phyloP scores from a whole-genome alignment of 2,113 vertebrate genomes.

The Candoia aspera region DNA sequence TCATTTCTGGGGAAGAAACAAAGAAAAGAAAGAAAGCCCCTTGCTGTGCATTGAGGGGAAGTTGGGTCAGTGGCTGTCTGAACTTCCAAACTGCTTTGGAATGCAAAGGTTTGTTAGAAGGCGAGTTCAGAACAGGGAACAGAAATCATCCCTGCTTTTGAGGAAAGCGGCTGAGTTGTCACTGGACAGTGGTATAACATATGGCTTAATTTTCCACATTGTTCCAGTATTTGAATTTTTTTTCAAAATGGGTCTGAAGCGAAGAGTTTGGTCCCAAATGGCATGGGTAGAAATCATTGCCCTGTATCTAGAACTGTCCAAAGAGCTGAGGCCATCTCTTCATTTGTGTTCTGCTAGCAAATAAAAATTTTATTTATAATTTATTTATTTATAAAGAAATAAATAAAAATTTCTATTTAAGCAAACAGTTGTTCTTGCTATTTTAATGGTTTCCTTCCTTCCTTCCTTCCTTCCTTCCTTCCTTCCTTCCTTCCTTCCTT shows the following conservation, averaged over 20 bases:
- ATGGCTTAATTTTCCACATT: slow-evolving; percentile 28
- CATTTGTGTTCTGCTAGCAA: neutral
- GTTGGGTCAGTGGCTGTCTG: slow-evolving; percentile 50
- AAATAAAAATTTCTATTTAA: too few relatives aligned
- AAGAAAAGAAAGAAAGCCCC: slow-evolving; percentile 28
- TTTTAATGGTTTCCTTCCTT: too few relatives aligned
- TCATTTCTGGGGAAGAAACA: slow-evolving; percentile 43
- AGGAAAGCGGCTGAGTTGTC: slow-evolving; percentile 41
- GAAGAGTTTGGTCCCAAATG: neutral
- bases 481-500: too few relatives aligned
- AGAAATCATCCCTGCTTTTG: slow-evolving; percentile 41
- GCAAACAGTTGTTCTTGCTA: too few relatives aligned
- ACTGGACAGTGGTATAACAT: slow-evolving; percentile 14
- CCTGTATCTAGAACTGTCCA: neutral
- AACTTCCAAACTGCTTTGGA: slow-evolving; percentile 58
- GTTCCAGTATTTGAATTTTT: slow-evolving; percentile 10
- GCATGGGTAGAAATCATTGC: neutral
- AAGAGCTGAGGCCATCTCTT: neutral
- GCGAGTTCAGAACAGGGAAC: slow-evolving; percentile 25
- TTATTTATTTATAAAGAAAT: too few relatives aligned
- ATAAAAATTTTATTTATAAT: neutral
- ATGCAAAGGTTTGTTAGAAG: slow-evolving; percentile 52
- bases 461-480: too few relatives aligned
- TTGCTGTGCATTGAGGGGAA: slow-evolving; percentile 32
- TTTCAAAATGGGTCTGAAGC: slow-evolving; percentile 29